Evolutionary conservation across 1,140 invertebrate species (phyloP), one percentile per base, ranked within the genome.

Genomic region (Formica selysi): DNA sequence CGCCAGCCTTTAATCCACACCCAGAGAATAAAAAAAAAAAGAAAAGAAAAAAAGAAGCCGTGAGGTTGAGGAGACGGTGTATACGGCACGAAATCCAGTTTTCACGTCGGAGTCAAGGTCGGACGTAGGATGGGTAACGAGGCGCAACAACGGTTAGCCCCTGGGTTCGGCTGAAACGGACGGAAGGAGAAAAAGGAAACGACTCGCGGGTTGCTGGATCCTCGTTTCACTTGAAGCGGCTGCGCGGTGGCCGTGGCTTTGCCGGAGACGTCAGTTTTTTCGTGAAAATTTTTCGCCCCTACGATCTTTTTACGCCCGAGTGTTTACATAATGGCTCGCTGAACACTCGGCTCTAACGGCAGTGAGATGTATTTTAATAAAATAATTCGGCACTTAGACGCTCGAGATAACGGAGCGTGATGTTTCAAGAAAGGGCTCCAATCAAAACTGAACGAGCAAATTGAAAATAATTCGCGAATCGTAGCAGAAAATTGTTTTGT

Each of bases 361-460:
- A 94, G 92, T 90, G 92, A 94, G 93, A 94, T 94, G 93, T 93
- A 94, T 93, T 94, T 93, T 93, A 94, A 94, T 93, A 83, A 83
- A 61, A 83, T 83, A 83, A 83, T 83, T 83, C 68, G 68, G 38
- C 68, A 74, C 68, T 59, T 74, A 73, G 57, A 48, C 3, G 32
- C 79, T 73, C 26, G 79, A 36, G 38, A 81, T 19, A 22, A 38
- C 51, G 36, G 22, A 59, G 41, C 65, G 51, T 59, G 41, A 80
- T 64, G 16, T 68, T 80, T 59, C 36, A 29, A 59, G 54, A 74
- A 83, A 62, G 11, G 8, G 3, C 11, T 44, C 67, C 71, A 10
- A 73, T 44, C 44, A 71, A 57, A 44, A 3, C 68, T 74, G n/a
- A 83, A 73, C 3, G 19, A 62, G 22, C 19, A 29, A 26, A 44